Percentiles rank a stretch among this genome's conserved stretches.
Evolutionary conservation across 2,113 vertebrate genomes (phyloP).

Genomic region (Capreolus pygargus): DNA sequence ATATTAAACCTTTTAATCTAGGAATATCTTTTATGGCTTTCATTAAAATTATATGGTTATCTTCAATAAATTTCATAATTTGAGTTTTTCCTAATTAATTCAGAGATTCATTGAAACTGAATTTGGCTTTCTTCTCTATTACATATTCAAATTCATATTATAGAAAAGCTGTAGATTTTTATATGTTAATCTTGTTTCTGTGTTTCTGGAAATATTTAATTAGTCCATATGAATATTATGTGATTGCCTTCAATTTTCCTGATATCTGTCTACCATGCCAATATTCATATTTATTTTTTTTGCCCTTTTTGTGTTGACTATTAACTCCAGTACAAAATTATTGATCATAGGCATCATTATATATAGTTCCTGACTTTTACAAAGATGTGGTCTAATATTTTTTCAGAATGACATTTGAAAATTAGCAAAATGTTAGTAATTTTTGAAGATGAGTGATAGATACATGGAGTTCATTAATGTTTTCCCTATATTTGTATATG

Average conservation of each 20-base stretch:
- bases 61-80: neutral
- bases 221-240: neutral
- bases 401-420: neutral
- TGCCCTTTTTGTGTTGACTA: neutral
- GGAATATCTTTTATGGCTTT: neutral
- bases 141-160: neutral
- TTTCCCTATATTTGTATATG: neutral
- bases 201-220: neutral
- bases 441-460: neutral
- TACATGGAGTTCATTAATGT: neutral
- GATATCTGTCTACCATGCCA: neutral
- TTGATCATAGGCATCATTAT: neutral
- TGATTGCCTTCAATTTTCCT: neutral
- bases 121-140: neutral
- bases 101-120: neutral
- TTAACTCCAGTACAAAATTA: neutral
- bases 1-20: neutral
- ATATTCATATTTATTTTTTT: neutral
- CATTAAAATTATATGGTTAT: constrained; percentile 22
- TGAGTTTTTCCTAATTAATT: neutral
- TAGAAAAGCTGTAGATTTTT: neutral
- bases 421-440: neutral
- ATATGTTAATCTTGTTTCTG: neutral
- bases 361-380: neutral
- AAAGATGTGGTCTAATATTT: neutral